Conservation (phyloP, 2,888 invertebrate genomes). For the Ormyrus labotus region DNA sequence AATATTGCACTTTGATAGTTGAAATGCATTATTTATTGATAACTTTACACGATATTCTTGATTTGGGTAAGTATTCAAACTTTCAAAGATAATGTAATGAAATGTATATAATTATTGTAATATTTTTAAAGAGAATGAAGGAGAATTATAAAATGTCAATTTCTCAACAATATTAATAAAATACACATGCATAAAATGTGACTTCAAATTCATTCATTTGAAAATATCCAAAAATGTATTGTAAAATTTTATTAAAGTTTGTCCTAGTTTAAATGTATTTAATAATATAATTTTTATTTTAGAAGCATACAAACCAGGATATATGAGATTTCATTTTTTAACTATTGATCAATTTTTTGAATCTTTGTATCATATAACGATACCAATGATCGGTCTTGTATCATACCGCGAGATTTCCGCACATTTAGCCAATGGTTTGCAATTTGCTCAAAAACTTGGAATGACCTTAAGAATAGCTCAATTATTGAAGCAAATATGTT, state of each 20-base stretch:
- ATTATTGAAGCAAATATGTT: constrained; percentile 67
- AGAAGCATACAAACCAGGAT: constrained; percentile 44
- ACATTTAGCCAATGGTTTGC: constrained; percentile 64
- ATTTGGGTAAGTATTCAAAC: constrained; percentile 29
- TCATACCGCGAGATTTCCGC: constrained; percentile 67
- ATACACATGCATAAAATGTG: too few species aligned
- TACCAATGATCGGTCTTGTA: constrained; percentile 67
- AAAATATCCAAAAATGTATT: too few species aligned
- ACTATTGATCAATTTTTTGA: constrained; percentile 54
- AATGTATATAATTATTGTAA: too few species aligned
- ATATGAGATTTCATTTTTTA: constrained; percentile 42
- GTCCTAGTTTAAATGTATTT: background rate
- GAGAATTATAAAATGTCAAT: too few species aligned
- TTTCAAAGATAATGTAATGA: too few species aligned
- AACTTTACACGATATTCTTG: constrained; percentile 59
- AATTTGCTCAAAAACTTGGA: constrained; percentile 65
- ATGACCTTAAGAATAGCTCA: constrained; percentile 67
- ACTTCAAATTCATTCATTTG: too few species aligned
- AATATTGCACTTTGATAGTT: constrained; percentile 65
- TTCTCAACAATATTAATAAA: too few species aligned
- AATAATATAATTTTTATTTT: constrained; percentile 23
- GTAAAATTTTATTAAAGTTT: too few species aligned
- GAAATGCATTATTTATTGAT: constrained; percentile 65
- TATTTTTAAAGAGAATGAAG: too few species aligned
- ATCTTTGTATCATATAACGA: constrained; percentile 60